These are phyloP conservation scores for Mactra quadrangularis DNA, from an alignment of 1,140 invertebrate species.

Conservation along the genomic window DNA sequence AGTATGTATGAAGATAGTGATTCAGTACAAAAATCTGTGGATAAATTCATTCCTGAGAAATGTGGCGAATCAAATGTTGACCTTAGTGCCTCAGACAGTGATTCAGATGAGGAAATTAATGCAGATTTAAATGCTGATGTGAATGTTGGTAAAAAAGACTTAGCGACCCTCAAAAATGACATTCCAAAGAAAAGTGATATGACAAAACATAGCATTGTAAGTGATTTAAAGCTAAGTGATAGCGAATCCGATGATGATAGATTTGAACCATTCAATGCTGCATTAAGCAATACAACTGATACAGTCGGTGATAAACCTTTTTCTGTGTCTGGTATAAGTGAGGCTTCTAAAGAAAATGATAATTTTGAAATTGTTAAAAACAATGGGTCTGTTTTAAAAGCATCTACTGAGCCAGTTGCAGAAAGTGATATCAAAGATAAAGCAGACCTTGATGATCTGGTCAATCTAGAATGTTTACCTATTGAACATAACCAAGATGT, in stretches of 20 bases:
- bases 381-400: too few species aligned
- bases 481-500: too few species aligned
- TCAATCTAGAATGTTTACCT: too few species aligned
- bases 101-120: slow-evolving; percentile 43
- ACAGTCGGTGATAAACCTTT: not conserved
- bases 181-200: not conserved
- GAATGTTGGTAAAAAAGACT: not conserved
- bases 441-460: too few species aligned
- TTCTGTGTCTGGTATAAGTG: too few species aligned
- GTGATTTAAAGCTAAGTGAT: slow-evolving; percentile 29
- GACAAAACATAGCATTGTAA: not conserved
- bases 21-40: not conserved
- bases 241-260: slow-evolving; percentile 12
- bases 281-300: too few species aligned
- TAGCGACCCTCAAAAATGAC: not conserved
- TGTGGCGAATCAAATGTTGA: slow-evolving; percentile 32
- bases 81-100: slow-evolving; percentile 31
- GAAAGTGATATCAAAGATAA: too few species aligned
- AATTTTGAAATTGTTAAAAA: too few species aligned
- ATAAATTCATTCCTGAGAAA: not conserved
- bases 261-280: too few species aligned
- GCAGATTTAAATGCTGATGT: slow-evolving; percentile 7
- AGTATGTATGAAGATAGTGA: too few species aligned
- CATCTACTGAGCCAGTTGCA: too few species aligned
- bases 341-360: too few species aligned